These are phyloP conservation scores for Malachius bipustulatus DNA, from an alignment of 2,888 invertebrate species.

Conservation along the genomic window DNA sequence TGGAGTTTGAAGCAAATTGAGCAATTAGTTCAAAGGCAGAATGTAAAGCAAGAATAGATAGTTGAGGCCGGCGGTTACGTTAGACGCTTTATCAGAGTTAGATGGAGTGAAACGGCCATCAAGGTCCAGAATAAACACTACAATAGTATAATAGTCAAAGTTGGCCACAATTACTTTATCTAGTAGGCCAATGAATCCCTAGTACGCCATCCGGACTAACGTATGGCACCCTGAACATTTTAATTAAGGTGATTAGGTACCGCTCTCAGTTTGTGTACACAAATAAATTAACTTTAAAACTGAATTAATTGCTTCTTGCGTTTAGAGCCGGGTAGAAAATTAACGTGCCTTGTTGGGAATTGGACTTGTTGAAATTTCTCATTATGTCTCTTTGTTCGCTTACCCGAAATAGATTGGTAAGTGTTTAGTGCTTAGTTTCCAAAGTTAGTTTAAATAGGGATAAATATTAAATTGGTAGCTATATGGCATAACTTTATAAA, in stretches of 20 bases:
- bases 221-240: slow-evolving; percentile 29
- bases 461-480: no score
- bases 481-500: no score
- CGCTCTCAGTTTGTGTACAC: slow-evolving; percentile 34
- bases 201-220: slow-evolving; percentile 12
- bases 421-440: slow-evolving; percentile 9
- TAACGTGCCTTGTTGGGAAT: slow-evolving; percentile 30
- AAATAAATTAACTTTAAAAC: slow-evolving; percentile 41
- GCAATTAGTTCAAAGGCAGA: no score
- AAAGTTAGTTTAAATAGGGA: no score
- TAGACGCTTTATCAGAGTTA: slow-evolving; percentile 4
- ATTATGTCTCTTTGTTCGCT: slow-evolving; percentile 26
- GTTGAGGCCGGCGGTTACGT: no score
- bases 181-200: slow-evolving; percentile 30
- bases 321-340: slow-evolving; percentile 31
- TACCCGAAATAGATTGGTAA: slow-evolving; percentile 9
- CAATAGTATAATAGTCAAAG: slow-evolving; percentile 36
- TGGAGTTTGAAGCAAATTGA: no score
- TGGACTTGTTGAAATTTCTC: slow-evolving; percentile 34
- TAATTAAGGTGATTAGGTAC: slow-evolving; percentile 40
- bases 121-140: slow-evolving; percentile 30
- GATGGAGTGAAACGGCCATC: slow-evolving; percentile 9
- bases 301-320: slow-evolving; percentile 39
- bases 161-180: slow-evolving; percentile 37
- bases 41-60: no score